phyloP scores from a whole-genome alignment of 2,888 invertebrate species.

The Cistogaster globosa region DNA sequence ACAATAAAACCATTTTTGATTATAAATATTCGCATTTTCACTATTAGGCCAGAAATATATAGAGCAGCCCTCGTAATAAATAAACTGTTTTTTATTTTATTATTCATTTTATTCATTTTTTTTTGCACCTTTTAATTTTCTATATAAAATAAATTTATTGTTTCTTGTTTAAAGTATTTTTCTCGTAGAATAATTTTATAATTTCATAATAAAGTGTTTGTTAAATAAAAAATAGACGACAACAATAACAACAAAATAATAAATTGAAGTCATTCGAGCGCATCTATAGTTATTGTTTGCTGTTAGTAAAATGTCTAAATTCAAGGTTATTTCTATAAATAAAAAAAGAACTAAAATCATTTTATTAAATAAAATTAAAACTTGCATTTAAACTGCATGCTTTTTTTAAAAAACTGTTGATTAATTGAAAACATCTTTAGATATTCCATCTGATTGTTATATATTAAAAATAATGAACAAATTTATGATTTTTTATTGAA shows the following conservation, averaged over 20 bases:
- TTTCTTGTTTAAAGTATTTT: neutral
- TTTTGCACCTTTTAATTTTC: neutral
- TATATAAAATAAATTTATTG: neutral
- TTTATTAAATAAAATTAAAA: slow-evolving; percentile 22
- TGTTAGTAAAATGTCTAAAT: slow-evolving; percentile 56
- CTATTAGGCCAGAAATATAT: too few species aligned
- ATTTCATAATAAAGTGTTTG: neutral
- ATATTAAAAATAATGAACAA: too few species aligned
- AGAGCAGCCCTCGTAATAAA: too few species aligned
- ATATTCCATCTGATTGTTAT: neutral
- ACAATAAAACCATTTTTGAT: too few species aligned
- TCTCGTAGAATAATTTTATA: neutral
- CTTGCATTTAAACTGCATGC: slow-evolving; percentile 20
- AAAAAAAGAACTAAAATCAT: slow-evolving; percentile 5
- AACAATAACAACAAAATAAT: neutral
- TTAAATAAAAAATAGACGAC: neutral
- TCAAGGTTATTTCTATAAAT: slow-evolving; percentile 67
- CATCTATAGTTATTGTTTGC: slow-evolving; percentile 55
- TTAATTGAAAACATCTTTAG: slow-evolving; percentile 8
- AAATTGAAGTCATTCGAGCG: slow-evolving; percentile 62
- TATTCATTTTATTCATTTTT: too few species aligned
- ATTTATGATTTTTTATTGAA: too few species aligned
- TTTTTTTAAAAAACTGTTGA: neutral
- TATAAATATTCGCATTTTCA: too few species aligned
- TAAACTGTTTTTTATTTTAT: too few species aligned